These are phyloP conservation scores for Peromyscus californicus DNA, from an alignment of 2,113 vertebrate species.

Conservation along the genomic window DNA sequence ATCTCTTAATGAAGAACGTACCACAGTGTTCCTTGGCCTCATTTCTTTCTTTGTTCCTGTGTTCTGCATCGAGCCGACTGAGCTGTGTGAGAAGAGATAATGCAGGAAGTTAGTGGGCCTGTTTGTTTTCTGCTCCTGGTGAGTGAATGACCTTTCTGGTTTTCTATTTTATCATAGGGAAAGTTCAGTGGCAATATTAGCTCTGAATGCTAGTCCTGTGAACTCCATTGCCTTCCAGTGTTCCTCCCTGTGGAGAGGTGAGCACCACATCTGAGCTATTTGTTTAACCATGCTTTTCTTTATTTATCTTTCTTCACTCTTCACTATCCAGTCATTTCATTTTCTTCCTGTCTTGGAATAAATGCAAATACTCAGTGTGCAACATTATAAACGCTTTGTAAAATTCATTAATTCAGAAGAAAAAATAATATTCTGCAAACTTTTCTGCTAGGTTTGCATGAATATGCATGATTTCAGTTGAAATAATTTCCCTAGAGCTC, in stretches of 20 bases:
- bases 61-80: neutral
- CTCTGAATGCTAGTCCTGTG: neutral
- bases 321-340: no score
- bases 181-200: neutral
- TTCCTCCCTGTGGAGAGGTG: rapidly evolving
- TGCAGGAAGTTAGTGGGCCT: slow-evolving; percentile 20
- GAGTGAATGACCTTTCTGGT: slow-evolving; percentile 11
- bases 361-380: neutral
- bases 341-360: neutral
- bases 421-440: neutral
- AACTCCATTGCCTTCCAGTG: rapidly evolving
- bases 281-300: neutral
- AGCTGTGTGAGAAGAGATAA: neutral
- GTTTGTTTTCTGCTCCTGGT: neutral
- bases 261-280: rapidly evolving
- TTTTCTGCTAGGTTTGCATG: neutral
- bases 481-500: neutral
- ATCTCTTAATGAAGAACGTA: slow-evolving; percentile 44
- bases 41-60: neutral
- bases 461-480: neutral
- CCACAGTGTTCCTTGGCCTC: neutral
- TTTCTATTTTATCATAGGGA: neutral
- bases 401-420: neutral
- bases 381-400: neutral
- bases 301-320: neutral